Percentiles rank a stretch among this genome's conserved stretches.
These are phyloP conservation scores for Drosophila formosana DNA, from an alignment of 2,888 invertebrate genomes.

Conservation along the genomic window DNA sequence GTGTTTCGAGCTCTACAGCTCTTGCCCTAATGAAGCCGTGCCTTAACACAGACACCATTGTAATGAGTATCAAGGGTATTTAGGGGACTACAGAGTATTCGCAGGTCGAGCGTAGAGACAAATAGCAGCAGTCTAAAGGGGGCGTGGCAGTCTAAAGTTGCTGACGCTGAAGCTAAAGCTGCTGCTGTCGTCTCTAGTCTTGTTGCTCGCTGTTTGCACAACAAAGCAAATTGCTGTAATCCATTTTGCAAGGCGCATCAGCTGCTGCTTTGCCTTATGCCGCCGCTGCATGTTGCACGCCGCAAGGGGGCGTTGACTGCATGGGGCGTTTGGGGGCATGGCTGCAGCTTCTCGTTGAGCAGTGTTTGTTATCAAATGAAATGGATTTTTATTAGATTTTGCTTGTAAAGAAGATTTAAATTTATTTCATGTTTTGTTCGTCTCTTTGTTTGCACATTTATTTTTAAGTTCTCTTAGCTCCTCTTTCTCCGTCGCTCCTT, in stretches of 20 bases:
- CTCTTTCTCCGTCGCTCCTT: background rate
- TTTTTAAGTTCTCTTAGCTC: conserved; percentile 25
- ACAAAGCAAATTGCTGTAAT: conserved; percentile 79
- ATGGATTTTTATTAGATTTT: conserved; percentile 77
- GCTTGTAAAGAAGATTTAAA: conserved; percentile 74
- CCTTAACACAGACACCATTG: no score
- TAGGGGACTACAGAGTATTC: background rate
- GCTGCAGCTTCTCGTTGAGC: conserved; percentile 19
- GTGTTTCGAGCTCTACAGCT: no score
- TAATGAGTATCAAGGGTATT: background rate
- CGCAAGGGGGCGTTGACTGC: background rate
- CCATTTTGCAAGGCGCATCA: conserved; percentile 76
- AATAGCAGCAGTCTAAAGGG: background rate
- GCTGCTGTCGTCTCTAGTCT: conserved; percentile 4
- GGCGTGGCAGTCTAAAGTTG: background rate
- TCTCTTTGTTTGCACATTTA: conserved; percentile 48
- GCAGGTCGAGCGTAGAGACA: background rate
- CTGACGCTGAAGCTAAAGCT: no score
- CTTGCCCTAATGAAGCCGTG: no score
- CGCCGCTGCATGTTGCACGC: conserved; percentile 15
- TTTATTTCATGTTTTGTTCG: conserved; percentile 66
- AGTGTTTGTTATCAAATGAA: conserved; percentile 70
- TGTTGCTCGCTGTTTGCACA: conserved; percentile 65
- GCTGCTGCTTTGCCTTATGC: conserved; percentile 54
- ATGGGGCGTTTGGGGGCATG: background rate